Conservation (phyloP, 1,140 invertebrate species). For the Pomacea maculata region DNA sequence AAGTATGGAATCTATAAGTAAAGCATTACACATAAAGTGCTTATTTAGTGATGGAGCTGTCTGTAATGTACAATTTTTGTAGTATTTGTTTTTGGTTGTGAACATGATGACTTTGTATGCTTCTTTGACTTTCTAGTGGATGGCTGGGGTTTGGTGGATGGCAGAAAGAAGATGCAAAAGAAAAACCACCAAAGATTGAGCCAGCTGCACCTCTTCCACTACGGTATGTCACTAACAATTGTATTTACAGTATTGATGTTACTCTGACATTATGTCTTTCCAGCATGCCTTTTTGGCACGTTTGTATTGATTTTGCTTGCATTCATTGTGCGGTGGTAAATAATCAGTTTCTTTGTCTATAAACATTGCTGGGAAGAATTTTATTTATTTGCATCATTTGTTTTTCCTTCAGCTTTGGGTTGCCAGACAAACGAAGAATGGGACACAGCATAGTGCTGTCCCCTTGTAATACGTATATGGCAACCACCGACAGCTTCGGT, state of each 20-base stretch:
- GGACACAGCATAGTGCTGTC: constrained; percentile 79
- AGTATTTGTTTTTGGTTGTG: too few species aligned
- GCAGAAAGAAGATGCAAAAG: constrained; percentile 52
- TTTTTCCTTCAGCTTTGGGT: constrained; percentile 71
- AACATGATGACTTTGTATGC: too few species aligned
- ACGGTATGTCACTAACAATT: constrained; percentile 41
- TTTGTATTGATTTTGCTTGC: background rate
- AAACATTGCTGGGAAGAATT: background rate
- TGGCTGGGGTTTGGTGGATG: constrained; percentile 64
- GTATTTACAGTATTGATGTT: background rate
- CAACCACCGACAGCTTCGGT: constrained; percentile 85
- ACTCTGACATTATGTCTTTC: background rate
- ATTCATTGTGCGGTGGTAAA: background rate
- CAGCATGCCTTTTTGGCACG: background rate
- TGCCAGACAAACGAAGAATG: constrained; percentile 83
- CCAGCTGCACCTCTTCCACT: constrained; percentile 64
- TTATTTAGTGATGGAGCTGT: too few species aligned
- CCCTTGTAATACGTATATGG: constrained; percentile 82
- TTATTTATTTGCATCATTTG: background rate
- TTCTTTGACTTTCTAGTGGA: constrained; percentile 53
- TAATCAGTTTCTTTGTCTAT: background rate
- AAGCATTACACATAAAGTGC: too few species aligned
- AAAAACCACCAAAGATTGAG: constrained; percentile 68
- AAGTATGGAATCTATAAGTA: too few species aligned
- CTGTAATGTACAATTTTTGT: too few species aligned